Evolutionary conservation across 2,113 vertebrate genomes (phyloP).

Genomic region (Physeter macrocephalus): DNA sequence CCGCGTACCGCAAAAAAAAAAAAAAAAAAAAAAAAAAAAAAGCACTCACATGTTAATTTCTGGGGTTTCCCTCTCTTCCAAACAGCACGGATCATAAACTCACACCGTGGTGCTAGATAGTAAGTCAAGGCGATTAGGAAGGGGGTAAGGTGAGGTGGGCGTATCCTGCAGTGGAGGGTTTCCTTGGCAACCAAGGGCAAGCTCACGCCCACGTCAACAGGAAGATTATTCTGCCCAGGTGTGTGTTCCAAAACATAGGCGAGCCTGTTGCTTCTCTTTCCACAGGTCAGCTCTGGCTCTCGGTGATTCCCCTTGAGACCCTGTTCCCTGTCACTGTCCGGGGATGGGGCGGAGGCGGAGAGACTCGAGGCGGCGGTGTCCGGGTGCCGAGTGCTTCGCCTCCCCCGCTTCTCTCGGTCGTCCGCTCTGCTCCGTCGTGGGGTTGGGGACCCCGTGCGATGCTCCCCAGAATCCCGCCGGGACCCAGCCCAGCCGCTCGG

Average conservation of each 20-base stretch:
- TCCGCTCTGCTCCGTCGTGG: background rate
- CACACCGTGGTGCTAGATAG: background rate
- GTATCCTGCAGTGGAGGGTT: background rate
- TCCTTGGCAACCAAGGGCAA: background rate
- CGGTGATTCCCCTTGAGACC: background rate
- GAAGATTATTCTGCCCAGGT: background rate
- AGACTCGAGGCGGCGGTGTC: background rate
- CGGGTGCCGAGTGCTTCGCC: background rate
- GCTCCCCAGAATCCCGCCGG: background rate
- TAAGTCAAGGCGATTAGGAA: background rate
- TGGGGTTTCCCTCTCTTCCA: background rate
- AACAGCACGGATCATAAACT: background rate
- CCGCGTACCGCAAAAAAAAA: too few species aligned
- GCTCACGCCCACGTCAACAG: background rate
- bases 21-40: too few species aligned
- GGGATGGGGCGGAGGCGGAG: background rate
- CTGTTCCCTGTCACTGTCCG: accelerated
- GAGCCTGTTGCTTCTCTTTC: background rate
- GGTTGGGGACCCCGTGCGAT: background rate
- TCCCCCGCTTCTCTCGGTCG: background rate
- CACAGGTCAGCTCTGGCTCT: background rate
- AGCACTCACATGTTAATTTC: background rate
- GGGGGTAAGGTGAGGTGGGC: background rate
- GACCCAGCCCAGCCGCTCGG: background rate
- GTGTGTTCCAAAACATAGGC: background rate